Evolutionary conservation across 1,140 invertebrate species (phyloP), one percentile per base, ranked within the genome.

Genomic region (Sarcophaga bullata): DNA sequence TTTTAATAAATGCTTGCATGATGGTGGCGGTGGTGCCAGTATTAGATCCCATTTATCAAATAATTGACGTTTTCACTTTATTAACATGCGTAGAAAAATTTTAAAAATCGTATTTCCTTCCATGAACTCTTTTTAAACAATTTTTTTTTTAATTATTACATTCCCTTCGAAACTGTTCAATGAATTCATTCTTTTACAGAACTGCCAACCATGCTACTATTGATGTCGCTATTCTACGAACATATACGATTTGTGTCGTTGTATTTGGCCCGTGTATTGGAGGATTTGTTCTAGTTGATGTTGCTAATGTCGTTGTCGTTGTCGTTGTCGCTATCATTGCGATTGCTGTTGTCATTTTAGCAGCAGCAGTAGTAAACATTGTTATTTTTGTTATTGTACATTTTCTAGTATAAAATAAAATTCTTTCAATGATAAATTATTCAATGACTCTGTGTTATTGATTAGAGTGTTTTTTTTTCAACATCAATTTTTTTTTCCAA

Each of bases 391-490:
- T 37, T 37, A 4, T 37, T 37, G 25, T n/a, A 37, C 25, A 37
- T 37, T 37, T 37, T 37, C 25, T 37, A 37, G 25, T 37, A 37
- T 37, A 37, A 37, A 37, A n/a, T n/a, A 58, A n/a, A n/a, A 8
- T 58, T 58, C 54, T 58, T n/a, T 68, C 62, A 68, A 68, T 68
- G 62, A 68, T 68, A 68, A 68, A 68, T 68, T 68, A 68, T 68
- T 68, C 62, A 68, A 68, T 68, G 62, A 68, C 62, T 68, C 19
- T 68, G 62, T 8, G 62, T 68, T 68, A 68, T 68, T 68, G 62
- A 68, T 68, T 68, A 19, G 10, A 68, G 19, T 68, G n/a, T n/a
- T n/a, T 37, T 37, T 37, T 68, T 68, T 68, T 68, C 62, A 68
- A 19, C 62, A 68, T 68, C 62, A 68, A 19, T 68, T 68, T 19